Conservation (phyloP, 2,888 invertebrate genomes). For the Psococerastis gibbosa region DNA sequence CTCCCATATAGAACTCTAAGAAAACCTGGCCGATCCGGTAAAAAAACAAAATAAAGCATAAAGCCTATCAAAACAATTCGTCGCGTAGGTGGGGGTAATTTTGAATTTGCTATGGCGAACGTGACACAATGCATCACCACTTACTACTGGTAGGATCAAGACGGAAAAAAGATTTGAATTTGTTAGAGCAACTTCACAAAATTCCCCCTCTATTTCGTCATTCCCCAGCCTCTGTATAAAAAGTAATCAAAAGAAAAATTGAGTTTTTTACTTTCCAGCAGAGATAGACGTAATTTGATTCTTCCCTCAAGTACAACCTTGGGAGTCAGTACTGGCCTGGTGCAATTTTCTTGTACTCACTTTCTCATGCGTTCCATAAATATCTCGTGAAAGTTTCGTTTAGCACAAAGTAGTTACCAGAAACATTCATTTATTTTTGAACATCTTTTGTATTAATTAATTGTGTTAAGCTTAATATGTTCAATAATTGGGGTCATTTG, state of each 20-base stretch:
- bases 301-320: slow-evolving; percentile 3
- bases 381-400: not conserved
- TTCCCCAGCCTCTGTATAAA: slow-evolving; percentile 5
- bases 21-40: no score
- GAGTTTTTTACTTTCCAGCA: slow-evolving; percentile 11
- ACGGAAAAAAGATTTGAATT: slow-evolving; percentile 8
- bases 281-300: slow-evolving; percentile 11
- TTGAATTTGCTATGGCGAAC: no score
- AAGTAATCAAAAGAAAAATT: slow-evolving; percentile 11
- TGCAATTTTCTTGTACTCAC: not conserved
- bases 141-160: no score
- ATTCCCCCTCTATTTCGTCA: not conserved
- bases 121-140: no score
- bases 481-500: no score
- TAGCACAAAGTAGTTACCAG: not conserved
- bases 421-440: no score
- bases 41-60: no score
- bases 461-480: no score
- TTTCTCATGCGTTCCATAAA: not conserved
- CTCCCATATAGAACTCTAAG: no score
- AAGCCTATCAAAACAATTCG: no score
- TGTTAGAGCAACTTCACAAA: slow-evolving; percentile 9
- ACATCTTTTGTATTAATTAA: no score
- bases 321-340: slow-evolving; percentile 4
- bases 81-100: no score